These are phyloP conservation scores for Leptocoma aspasia DNA, from an alignment of 2,113 vertebrate species.

Conservation along the genomic window DNA sequence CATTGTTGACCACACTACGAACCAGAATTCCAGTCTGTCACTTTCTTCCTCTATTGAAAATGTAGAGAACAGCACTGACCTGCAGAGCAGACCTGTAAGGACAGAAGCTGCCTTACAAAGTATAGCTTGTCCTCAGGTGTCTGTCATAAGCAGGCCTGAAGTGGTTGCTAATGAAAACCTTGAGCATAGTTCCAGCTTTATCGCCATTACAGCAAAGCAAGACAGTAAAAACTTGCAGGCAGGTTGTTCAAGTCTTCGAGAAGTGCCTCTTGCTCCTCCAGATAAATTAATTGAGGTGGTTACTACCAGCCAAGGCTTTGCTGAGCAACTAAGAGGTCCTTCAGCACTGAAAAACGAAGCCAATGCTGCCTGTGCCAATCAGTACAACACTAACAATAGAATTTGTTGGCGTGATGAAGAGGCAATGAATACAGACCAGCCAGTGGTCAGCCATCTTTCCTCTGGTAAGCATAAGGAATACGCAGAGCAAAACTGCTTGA, in stretches of 20 bases:
- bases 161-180: constrained; percentile 55
- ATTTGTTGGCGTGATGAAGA: constrained; percentile 77
- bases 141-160: constrained; percentile 81
- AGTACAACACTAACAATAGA: constrained; percentile 66
- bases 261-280: constrained; percentile 66
- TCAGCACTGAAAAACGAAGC: constrained; percentile 68
- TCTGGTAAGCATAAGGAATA: constrained; percentile 72
- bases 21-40: constrained; percentile 71
- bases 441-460: constrained; percentile 41
- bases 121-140: constrained; percentile 78
- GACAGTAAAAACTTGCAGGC: constrained; percentile 67
- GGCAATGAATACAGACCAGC: constrained; percentile 66
- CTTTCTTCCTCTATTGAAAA: constrained; percentile 69
- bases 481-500: constrained; percentile 67
- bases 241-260: constrained; percentile 63
- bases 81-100: constrained; percentile 70
- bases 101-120: constrained; percentile 71
- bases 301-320: constrained; percentile 61
- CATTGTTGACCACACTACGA: constrained; percentile 81
- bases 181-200: constrained; percentile 68
- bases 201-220: constrained; percentile 56
- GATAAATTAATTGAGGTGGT: constrained; percentile 67
- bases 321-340: constrained; percentile 67
- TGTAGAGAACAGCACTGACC: constrained; percentile 62
- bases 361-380: constrained; percentile 58